Evolutionary conservation across 2,797 vertebrate species (phyloP).

Genomic region (Sebastes diaconus): DNA sequence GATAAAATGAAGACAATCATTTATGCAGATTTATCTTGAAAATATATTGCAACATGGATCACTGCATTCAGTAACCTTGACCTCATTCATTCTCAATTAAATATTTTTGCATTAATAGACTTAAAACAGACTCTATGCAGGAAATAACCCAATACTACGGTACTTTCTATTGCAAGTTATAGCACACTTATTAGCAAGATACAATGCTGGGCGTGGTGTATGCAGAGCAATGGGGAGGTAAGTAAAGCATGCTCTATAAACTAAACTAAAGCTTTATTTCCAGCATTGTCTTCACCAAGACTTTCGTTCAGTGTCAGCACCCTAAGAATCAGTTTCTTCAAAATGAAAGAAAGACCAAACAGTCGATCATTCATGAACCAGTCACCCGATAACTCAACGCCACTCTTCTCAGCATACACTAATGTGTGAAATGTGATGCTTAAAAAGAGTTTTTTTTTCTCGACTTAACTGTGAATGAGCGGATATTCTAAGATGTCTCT

Average conservation of each 20-base stretch:
- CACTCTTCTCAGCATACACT: slow-evolving; percentile 52
- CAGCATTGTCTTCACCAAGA: slow-evolving; percentile 50
- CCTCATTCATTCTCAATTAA: slow-evolving; percentile 39
- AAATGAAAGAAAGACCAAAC: slow-evolving; percentile 61
- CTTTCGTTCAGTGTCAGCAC: slow-evolving; percentile 61
- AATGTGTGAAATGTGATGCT: slow-evolving; percentile 63
- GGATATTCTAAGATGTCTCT: slow-evolving; percentile 70
- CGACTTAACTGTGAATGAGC: slow-evolving; percentile 57
- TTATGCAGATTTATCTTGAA: slow-evolving; percentile 22
- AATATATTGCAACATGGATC: slow-evolving; percentile 34
- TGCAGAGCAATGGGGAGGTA: slow-evolving; percentile 59
- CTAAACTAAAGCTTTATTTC: slow-evolving; percentile 74
- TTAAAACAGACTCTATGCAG: slow-evolving; percentile 54
- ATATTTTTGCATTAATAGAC: slow-evolving; percentile 45
- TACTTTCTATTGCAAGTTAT: slow-evolving; percentile 70
- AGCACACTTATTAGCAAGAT: slow-evolving; percentile 74
- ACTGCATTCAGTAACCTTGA: slow-evolving; percentile 36
- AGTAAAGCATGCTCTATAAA: slow-evolving; percentile 76
- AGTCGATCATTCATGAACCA: slow-evolving; percentile 54
- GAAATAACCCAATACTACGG: slow-evolving; percentile 61
- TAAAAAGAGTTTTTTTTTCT: slow-evolving; percentile 53
- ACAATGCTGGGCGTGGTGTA: slow-evolving; percentile 63
- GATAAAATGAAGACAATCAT: slow-evolving; percentile 33
- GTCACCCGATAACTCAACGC: slow-evolving; percentile 43
- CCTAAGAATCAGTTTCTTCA: slow-evolving; percentile 67